Conservation (phyloP, 2,888 invertebrate species). For the Erebia ligea region DNA sequence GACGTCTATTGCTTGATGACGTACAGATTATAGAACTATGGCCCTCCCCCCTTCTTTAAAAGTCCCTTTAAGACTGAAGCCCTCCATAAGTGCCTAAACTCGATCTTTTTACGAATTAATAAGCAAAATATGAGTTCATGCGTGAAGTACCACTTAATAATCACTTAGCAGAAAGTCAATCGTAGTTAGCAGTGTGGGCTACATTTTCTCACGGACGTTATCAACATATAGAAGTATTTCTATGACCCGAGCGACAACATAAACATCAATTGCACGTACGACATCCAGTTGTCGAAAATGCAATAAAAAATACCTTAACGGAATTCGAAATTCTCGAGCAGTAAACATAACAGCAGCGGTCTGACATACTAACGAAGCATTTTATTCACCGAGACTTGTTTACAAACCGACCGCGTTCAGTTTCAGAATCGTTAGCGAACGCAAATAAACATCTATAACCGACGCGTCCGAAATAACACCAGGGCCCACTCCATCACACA, state of each 20-base stretch:
- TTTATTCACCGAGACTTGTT: slow-evolving; percentile 27
- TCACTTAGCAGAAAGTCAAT: not conserved
- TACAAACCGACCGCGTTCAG: slow-evolving; percentile 28
- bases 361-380: slow-evolving; percentile 30
- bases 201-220: not conserved
- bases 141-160: not conserved
- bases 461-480: slow-evolving; percentile 20
- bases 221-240: not conserved
- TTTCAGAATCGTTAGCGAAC: slow-evolving; percentile 38
- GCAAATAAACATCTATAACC: slow-evolving; percentile 35
- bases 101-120: not conserved
- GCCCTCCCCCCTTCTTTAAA: not conserved
- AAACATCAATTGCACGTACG: slow-evolving; percentile 20
- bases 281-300: slow-evolving; percentile 21
- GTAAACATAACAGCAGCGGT: slow-evolving; percentile 11
- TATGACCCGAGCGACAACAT: not conserved
- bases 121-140: not conserved
- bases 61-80: not conserved
- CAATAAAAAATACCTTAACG: slow-evolving; percentile 25
- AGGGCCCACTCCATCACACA: not conserved
- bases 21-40: not conserved
- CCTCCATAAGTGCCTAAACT: not conserved
- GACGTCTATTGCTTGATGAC: not conserved
- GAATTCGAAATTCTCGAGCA: slow-evolving; percentile 19
- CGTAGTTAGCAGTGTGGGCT: not conserved